These are phyloP conservation scores for Coranthus polyacanthus DNA, from an alignment of 2,797 vertebrate species.

Conservation along the genomic window DNA sequence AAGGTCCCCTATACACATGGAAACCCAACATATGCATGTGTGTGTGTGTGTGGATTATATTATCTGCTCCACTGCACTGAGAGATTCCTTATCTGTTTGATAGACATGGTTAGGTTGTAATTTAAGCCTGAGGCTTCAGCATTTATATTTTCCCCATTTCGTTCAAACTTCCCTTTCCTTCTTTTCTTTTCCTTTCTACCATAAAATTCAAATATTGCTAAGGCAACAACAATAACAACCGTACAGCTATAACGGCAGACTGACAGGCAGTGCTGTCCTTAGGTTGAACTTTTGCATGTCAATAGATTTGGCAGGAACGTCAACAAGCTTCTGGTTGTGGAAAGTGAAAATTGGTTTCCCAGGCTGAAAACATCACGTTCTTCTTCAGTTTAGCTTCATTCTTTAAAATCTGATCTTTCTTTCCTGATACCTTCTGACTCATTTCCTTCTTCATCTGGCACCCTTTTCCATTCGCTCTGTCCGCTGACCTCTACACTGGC, in stretches of 20 bases:
- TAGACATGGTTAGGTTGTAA: conserved; percentile 21
- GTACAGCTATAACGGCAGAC: conserved; percentile 4
- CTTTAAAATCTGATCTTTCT: not conserved
- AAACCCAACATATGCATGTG: not conserved
- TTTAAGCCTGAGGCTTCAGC: conserved; percentile 12
- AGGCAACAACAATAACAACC: not conserved
- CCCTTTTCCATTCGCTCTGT: conserved; percentile 18
- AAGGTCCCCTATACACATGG: no score
- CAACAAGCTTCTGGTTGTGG: not conserved
- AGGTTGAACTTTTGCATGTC: conserved; percentile 34
- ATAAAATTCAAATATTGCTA: not conserved
- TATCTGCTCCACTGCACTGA: conserved; percentile 31
- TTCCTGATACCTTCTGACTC: conserved; percentile 36
- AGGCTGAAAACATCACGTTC: conserved; percentile 16
- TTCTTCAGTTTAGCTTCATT: not conserved
- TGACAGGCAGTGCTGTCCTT: conserved; percentile 3
- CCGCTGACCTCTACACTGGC: conserved; percentile 24
- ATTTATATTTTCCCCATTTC: conserved; percentile 11
- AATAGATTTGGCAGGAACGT: conserved; percentile 20
- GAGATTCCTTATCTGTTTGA: conserved; percentile 48
- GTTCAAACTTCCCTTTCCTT: conserved; percentile 1
- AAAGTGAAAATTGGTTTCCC: conserved; percentile 11
- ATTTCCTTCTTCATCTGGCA: conserved; percentile 37
- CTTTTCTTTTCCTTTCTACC: conserved; percentile 8
- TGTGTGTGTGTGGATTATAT: conserved; percentile 18